Base-by-base conservation (phyloP, 2,113 vertebrate species). In the Podarcis muralis region DNA sequence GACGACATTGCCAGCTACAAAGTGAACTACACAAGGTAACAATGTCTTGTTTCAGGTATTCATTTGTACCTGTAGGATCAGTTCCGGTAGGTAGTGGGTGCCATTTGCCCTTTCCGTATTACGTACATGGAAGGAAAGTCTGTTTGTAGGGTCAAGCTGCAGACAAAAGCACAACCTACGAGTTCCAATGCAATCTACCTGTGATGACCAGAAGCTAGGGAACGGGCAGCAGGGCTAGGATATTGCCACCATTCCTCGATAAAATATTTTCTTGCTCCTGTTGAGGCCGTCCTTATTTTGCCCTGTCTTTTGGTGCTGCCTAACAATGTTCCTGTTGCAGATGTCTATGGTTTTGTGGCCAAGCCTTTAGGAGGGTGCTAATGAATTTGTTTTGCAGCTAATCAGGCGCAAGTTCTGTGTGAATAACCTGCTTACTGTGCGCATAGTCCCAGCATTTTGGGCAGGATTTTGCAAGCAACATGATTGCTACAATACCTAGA, bases 11-110 rank as follows among this genome's bases (percentile, higher is more conserved):
- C 98, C 0, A 98, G 97, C 15, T 99, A 99, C 96, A 99, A 99
- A 96, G 97, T 98, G 93, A 99, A 99, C 96, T 99, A 99, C 90
- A 99, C 99, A 94, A 98, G 99, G 99, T 99, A 97, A 95, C 0
- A 1, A 1, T 90, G 27, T 66, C 81, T 87, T 88, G 40, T 78
- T 88, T 84, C 1, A 78, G 16, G 30, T 59, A 53, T 85, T 77
- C 43, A 27, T 81, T 88, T 80, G 77, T 2, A 35, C 62, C 2
- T 53, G 0, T 62, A 66, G 27, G 37, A 83, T 68, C 13, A 13
- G 53, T 25, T 22, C 68, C 25, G 22, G 25, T 65, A 43, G 25
- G n/a, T 74, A 74, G 27, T 12, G 8, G 43, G 6, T 59, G 43
- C 32, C 23, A 59, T 5, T 86, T 57, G 8, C 59, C n/a, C 15